Base-by-base conservation (phyloP, 2,113 vertebrate genomes). In the Chelonoidis abingdonii region DNA sequence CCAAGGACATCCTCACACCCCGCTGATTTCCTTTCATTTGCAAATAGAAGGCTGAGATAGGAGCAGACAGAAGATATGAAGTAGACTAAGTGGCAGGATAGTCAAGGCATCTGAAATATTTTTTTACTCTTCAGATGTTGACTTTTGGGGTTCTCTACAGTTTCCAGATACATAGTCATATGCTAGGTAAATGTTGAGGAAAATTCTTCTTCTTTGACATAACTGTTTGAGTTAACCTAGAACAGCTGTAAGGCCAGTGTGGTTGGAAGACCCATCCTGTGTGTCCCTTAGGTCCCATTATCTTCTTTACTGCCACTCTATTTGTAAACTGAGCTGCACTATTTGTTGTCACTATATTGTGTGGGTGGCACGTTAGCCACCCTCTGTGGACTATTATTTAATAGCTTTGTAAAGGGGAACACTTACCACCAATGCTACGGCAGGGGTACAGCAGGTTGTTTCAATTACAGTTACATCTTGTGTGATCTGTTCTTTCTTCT, bases 41-140 rank as follows among this genome's bases (percentile, higher is more conserved):
- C 56, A 90, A 79, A 87, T 88, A 94, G 6, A 2, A 59, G 22
- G 12, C 59, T 59, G 88, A 35, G 21, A 79, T 56, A 92, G 47
- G 2, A 22, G 10, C 38, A 76, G 38, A 76, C 21, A 25, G n/a
- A 76, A 76, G 38, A 54, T 2, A 3, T 38, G 41, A 35, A 94
- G 59, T 3, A 62, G 35, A 62, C 76, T 65, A 4, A 56, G 38
- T 38, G 38, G 69, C 9, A 84, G 78, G 6, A 6, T 24, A 9
- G 5, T 8, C 2, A 57, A 57, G 56, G 53, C 3, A 6, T 3
- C 2, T 1, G 7, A n/a, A 10, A 21, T 53, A 12, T 2, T 35
- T 24, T 57, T 27, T 41, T 47, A 9, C 13, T 6, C 35, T 38
- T 47, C 3, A 24, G 38, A 75, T 75, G 14, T 2, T 1, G n/a